Evolutionary conservation across 1,140 invertebrate species (phyloP), one percentile per base, ranked within the genome.

Genomic region (Pachypeltis micranthus): DNA sequence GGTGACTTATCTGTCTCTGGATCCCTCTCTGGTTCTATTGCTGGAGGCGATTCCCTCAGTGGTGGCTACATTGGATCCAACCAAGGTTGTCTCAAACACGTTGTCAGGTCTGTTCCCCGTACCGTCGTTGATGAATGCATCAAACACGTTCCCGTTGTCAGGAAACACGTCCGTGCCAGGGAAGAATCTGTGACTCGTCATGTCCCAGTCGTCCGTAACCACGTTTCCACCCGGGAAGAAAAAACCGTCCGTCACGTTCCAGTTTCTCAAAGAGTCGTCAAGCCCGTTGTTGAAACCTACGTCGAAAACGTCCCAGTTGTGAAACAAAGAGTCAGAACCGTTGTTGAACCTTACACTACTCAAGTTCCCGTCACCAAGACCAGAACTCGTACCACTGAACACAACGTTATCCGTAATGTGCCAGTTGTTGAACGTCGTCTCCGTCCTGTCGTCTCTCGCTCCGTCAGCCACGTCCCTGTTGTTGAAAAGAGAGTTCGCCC

Each of bases 161-260:
- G 44, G 29, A 34, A 26, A n/a, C 16, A 26, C 29, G 2, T 60
- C 14, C 28, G 59, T 16, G 16, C 21, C 19, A 29, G 26, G 7
- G 59, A 19, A 44, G 29, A 60, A 23, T 14, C 21, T 26, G 29
- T 60, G 16, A 60, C 59, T 21, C 59, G 59, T 2, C 59, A 60
- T 24, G 31, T 60, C 7, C 59, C 59, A 10, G 24, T 60, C 3
- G 59, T 60, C 19, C 12, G 16, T 39, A 60, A 60, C 31, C 7
- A n/a, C 1, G 19, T 26, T 25, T 2, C 29, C 3, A 19, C 21
- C 12, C 29, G 24, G 28, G 28, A 39, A 25, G 59, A 60, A 39
- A 60, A 60, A 39, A 16, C n/a, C 21, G n/a, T 60, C 23, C 59
- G 59, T 21, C 34, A 60, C 23, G 34, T 60, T 21, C 59, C 59